Base-by-base conservation (phyloP, 1,140 invertebrate genomes). In the Drosophila athabasca region DNA sequence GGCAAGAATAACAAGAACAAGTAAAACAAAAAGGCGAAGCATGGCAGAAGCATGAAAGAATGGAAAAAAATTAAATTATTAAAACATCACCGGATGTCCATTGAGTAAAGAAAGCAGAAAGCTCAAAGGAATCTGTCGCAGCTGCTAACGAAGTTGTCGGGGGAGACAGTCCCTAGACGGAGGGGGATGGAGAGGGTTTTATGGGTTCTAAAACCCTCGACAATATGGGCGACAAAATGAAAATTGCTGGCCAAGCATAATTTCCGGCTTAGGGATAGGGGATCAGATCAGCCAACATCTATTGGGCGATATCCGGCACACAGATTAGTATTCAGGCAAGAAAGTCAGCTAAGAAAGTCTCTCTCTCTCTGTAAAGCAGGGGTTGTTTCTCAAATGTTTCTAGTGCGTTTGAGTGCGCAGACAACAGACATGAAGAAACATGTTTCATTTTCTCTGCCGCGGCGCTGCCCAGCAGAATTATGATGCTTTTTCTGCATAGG, bases 31-130 rank as follows among this genome's bases (percentile, higher is more conserved):
- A 60, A 9, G 24, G 26, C 48, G 52, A 53, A 59, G 59, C 48
- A n/a, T n/a, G n/a, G n/a, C n/a, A n/a, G 17, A 19, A 19, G 17
- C 17, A 19, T 19, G 17, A 1, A 19, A 49, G 46, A 61, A 44
- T 71, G 58, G 60, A 62, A 79, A 84, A 35, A 79, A 84, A 88
- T 83, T 83, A 88, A 88, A 88, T 88, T 88, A 88, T 88, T 88
- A 83, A 87, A 88, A 76, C 79, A 83, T 77, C 79, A 83, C 83
- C 83, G 83, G 83, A 88, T 73, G 84, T 88, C 76, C 79, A 88
- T 79, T 88, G 83, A 74, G 79, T 64, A 73, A 59, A 79, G 58
- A 62, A 17, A 65, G 61, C 62, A 68, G 58, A 71, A 70, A 57
- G 51, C 79, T 72, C 79, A 76, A 79, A 83, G 76, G 72, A 71